Base-by-base conservation (phyloP, 2,797 vertebrate genomes). In the Pangasius larnaudii region DNA sequence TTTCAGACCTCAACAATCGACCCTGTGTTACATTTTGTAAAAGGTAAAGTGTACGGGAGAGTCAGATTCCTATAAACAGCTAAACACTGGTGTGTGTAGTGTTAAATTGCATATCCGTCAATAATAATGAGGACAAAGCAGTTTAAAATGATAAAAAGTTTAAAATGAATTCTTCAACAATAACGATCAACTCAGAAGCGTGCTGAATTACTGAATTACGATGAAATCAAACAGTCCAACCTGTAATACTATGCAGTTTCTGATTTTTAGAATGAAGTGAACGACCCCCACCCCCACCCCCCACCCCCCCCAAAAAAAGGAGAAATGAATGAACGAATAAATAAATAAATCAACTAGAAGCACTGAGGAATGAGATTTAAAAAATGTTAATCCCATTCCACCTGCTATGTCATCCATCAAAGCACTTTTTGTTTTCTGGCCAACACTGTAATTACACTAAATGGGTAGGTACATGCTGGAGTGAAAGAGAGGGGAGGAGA, bases 341-440 rank as follows among this genome's bases (percentile, higher is more conserved):
- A 67, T 67, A 6, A 51, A 65, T 49, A 49, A 30, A 65, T 19
- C 27, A 84, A 83, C 8, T 19, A 30, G 86, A 90, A 87, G 87
- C 53, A 90, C 61, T 59, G 77, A 80, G 86, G 71, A 84, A 87
- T 61, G 81, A 90, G 72, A 84, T 84, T 85, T 59, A 72, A 85
- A 87, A 91, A 58, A 87, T 87, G 61, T 90, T 90, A 91, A 91
- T 91, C 91, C 91, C 86, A 89, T 90, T 91, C 87, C 87, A 89
- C 59, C 84, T 82, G 80, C 79, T 77, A 86, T 65, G 53, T 89
- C 90, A 89, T 88, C 87, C 87, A 88, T 90, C 88, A 90, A 86
- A 88, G 65, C 80, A 71, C 30, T 61, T 84, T 90, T 90, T 84
- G 85, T 85, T 86, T 86, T 90, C 80, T 51, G 59, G 85, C 85